Percentiles rank a stretch among this genome's conserved stretches.
Conservation (phyloP, 2,797 vertebrate species). For the Chiroxiphia lanceolata region DNA sequence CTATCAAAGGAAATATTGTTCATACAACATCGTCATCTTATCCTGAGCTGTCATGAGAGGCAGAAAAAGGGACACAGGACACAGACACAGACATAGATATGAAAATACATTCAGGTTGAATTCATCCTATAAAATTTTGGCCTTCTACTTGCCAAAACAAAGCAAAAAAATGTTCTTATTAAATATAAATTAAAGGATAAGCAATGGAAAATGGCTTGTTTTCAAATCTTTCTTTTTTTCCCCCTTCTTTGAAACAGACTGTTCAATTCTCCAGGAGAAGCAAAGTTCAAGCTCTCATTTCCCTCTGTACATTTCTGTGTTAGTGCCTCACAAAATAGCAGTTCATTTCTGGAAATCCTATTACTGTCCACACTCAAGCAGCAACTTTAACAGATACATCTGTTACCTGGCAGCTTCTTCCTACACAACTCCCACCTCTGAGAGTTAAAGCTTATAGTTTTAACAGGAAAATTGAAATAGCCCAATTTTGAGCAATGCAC, state of each 20-base stretch:
- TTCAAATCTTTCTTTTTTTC: slow-evolving; percentile 14
- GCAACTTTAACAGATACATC: slow-evolving; percentile 60
- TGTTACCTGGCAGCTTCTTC: slow-evolving; percentile 61
- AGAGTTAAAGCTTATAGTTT: slow-evolving; percentile 58
- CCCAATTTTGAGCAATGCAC: slow-evolving; percentile 41
- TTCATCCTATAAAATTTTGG: not conserved
- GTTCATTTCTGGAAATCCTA: slow-evolving; percentile 72
- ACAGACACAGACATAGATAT: not conserved
- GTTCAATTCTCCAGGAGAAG: slow-evolving; percentile 45
- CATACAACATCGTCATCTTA: not conserved
- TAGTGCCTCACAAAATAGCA: slow-evolving; percentile 68
- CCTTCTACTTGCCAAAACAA: slow-evolving; percentile 15
- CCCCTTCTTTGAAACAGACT: slow-evolving; percentile 22
- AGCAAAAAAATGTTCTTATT: not conserved
- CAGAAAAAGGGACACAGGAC: not conserved
- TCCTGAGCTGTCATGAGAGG: not conserved
- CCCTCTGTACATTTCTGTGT: slow-evolving; percentile 57
- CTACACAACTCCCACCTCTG: slow-evolving; percentile 51
- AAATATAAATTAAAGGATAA: slow-evolving; percentile 47
- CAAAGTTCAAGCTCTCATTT: slow-evolving; percentile 71
- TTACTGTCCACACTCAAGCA: slow-evolving; percentile 70
- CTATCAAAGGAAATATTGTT: slow-evolving; percentile 7
- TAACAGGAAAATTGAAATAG: slow-evolving; percentile 68
- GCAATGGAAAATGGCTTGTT: slow-evolving; percentile 49
- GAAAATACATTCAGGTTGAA: not conserved